Evolutionary conservation across 2,113 vertebrate species (phyloP).

Genomic region (Strix aluco): DNA sequence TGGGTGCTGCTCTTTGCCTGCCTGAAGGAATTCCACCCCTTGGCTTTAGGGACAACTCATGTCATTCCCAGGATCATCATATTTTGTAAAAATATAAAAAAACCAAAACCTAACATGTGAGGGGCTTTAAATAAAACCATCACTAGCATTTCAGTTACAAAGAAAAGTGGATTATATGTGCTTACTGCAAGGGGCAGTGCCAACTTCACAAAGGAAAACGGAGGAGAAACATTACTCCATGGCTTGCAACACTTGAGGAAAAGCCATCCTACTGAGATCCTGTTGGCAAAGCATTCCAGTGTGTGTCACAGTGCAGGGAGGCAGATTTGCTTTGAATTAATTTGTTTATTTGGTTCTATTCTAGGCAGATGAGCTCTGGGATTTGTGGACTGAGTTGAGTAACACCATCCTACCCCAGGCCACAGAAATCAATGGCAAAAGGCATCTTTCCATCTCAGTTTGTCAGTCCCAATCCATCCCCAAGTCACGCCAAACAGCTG

Average conservation of each 20-base stretch:
- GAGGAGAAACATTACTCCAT: background rate
- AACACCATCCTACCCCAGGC: background rate
- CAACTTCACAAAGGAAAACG: background rate
- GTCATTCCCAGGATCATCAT: background rate
- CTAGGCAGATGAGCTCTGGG: background rate
- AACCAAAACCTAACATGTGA: background rate
- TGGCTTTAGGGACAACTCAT: background rate
- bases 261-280: background rate
- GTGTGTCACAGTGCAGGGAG: background rate
- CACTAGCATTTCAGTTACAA: background rate
- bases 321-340: conserved; percentile 50
- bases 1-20: background rate
- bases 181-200: background rate
- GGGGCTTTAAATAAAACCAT: background rate
- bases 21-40: background rate
- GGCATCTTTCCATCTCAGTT: conserved; percentile 2
- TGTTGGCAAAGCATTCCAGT: conserved; percentile 7
- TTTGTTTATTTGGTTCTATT: conserved; percentile 61
- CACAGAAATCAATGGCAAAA: conserved; percentile 35
- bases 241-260: conserved; percentile 7
- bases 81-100: background rate
- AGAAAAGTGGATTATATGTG: background rate
- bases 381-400: conserved; percentile 40
- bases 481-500: background rate
- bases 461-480: background rate